These are phyloP conservation scores for Oceanodroma leucorhoa DNA, from an alignment of 2,797 vertebrate species.

Conservation along the genomic window DNA sequence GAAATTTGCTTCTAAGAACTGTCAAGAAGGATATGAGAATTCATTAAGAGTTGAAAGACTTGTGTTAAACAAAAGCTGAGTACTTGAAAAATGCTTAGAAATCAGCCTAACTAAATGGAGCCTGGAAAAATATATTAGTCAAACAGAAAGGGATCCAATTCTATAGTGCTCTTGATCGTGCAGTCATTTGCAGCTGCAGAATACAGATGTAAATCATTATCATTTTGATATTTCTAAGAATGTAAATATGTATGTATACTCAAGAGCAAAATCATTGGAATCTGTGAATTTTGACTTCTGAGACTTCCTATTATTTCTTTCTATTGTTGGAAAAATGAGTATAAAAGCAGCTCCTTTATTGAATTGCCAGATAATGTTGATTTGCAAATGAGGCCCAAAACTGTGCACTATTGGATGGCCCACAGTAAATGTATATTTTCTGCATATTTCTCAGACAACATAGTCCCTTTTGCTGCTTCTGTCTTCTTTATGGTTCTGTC, in stretches of 20 bases:
- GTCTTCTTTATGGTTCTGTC: neutral
- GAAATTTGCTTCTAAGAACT: neutral
- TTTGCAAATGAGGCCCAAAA: neutral
- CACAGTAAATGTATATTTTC: neutral
- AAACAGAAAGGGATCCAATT: neutral
- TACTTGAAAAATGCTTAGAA: slow-evolving; percentile 7
- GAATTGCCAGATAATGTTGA: neutral
- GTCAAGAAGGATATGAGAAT: neutral
- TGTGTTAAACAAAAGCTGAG: neutral
- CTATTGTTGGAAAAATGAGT: neutral
- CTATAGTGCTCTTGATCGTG: neutral
- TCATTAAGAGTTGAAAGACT: neutral
- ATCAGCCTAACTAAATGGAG: neutral
- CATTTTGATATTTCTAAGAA: neutral
- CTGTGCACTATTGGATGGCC: neutral
- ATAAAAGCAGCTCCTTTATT: neutral
- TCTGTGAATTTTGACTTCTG: neutral
- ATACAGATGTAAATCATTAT: neutral
- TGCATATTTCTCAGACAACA: neutral
- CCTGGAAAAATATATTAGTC: neutral
- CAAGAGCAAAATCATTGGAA: neutral
- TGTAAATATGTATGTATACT: neutral
- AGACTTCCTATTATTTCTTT: neutral
- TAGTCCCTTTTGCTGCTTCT: neutral
- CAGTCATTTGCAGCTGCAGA: neutral